These are phyloP conservation scores for Schizaphis graminum DNA, from an alignment of 2,888 invertebrate genomes.

Conservation along the genomic window DNA sequence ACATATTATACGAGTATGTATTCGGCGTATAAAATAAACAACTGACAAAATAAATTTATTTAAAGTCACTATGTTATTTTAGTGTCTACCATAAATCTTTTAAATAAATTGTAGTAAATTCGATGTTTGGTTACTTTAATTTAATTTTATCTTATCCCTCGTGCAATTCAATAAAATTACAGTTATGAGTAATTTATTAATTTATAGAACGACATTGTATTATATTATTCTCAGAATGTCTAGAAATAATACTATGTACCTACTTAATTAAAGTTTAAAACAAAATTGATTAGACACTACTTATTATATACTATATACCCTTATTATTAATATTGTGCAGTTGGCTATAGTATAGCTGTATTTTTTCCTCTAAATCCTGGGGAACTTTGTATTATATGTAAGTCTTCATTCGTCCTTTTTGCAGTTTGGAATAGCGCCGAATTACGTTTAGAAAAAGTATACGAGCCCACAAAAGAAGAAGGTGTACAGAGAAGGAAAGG, in stretches of 20 bases:
- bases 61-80: neutral
- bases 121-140: neutral
- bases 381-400: constrained; percentile 15
- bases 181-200: neutral
- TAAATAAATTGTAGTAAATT: neutral
- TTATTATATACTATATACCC: neutral
- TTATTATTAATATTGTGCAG: neutral
- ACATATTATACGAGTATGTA: neutral
- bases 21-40: neutral
- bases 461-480: neutral
- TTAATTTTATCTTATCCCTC: neutral
- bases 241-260: neutral
- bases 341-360: neutral
- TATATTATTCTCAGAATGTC: neutral
- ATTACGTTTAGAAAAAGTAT: constrained; percentile 27
- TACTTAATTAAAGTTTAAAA: neutral
- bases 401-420: constrained; percentile 46
- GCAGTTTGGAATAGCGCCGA: constrained; percentile 56
- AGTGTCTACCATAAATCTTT: neutral
- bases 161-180: neutral
- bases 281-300: constrained; percentile 3
- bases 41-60: neutral
- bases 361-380: constrained; percentile 26
- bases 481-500: neutral
- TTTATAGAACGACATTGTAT: neutral